Evolutionary conservation across 2,797 vertebrate genomes (phyloP).

Genomic region (Corythornis leucogaster): DNA sequence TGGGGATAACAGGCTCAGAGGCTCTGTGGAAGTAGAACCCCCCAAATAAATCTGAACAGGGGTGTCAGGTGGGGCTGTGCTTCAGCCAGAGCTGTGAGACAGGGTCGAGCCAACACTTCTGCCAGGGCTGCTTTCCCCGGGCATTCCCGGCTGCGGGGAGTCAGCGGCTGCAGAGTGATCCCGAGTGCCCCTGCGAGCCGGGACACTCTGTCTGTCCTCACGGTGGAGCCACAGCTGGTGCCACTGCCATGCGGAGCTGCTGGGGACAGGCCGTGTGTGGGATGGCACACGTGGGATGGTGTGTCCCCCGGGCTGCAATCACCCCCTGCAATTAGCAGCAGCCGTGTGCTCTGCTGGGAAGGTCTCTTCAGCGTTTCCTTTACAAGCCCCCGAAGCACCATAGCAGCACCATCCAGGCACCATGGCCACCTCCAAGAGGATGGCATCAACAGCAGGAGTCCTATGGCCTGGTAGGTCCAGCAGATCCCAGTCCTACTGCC

Average conservation of each 20-base stretch:
- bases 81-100: no score
- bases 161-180: no score
- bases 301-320: not conserved
- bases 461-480: fast-evolving
- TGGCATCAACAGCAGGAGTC: not conserved
- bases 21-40: not conserved
- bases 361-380: not conserved
- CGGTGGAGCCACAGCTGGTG: not conserved
- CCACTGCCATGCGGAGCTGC: fast-evolving
- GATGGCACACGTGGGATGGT: fast-evolving
- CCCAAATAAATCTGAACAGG: no score
- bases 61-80: no score
- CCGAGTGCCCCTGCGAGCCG: no score
- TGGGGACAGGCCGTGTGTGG: not conserved
- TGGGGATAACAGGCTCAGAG: not conserved
- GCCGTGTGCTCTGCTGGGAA: fast-evolving
- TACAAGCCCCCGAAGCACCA: fast-evolving
- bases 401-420: not conserved
- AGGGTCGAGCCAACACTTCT: no score
- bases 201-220: not conserved
- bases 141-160: no score
- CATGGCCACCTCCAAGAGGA: not conserved
- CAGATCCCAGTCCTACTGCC: not conserved
- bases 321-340: not conserved
- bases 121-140: no score